phyloP scores from a whole-genome alignment of 2,113 vertebrate genomes.

The Thunnus maccoyii region DNA sequence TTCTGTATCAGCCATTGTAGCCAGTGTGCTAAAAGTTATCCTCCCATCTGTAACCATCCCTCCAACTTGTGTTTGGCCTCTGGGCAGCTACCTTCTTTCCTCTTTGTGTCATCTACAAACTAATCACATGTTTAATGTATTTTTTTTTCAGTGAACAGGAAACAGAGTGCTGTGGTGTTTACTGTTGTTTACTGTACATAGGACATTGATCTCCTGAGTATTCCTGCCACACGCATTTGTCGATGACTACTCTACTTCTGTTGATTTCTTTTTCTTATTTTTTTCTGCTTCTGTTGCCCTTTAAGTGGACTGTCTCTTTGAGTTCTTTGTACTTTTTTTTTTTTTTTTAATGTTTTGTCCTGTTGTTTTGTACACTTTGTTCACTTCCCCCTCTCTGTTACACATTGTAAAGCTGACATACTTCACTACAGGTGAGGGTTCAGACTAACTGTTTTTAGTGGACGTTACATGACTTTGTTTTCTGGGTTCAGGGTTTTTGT shows the following conservation, averaged over 20 bases:
- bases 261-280: slow-evolving; percentile 52
- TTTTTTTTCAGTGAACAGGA: slow-evolving; percentile 37
- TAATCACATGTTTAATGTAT: slow-evolving; percentile 13
- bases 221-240: slow-evolving; percentile 64
- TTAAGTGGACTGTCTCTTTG: slow-evolving; percentile 67
- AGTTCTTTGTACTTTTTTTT: slow-evolving; percentile 45
- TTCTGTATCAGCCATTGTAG: not conserved
- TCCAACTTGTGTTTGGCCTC: slow-evolving; percentile 71
- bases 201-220: slow-evolving; percentile 36
- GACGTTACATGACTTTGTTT: slow-evolving; percentile 53
- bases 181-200: slow-evolving; percentile 72
- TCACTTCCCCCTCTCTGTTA: slow-evolving; percentile 57
- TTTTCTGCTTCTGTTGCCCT: slow-evolving; percentile 1
- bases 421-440: slow-evolving; percentile 66
- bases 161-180: slow-evolving; percentile 54
- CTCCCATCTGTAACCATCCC: slow-evolving; percentile 18
- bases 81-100: slow-evolving; percentile 86
- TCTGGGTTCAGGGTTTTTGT: slow-evolving; percentile 60
- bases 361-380: slow-evolving; percentile 51
- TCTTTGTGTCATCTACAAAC: slow-evolving; percentile 55
- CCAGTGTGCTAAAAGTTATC: not conserved
- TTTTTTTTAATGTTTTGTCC: slow-evolving; percentile 33
- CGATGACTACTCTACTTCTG: slow-evolving; percentile 68
- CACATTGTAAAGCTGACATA: slow-evolving; percentile 76
- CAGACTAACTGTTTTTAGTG: slow-evolving; percentile 55